These are phyloP conservation scores for Megalops atlanticus DNA, from an alignment of 2,113 vertebrate species.

Conservation along the genomic window DNA sequence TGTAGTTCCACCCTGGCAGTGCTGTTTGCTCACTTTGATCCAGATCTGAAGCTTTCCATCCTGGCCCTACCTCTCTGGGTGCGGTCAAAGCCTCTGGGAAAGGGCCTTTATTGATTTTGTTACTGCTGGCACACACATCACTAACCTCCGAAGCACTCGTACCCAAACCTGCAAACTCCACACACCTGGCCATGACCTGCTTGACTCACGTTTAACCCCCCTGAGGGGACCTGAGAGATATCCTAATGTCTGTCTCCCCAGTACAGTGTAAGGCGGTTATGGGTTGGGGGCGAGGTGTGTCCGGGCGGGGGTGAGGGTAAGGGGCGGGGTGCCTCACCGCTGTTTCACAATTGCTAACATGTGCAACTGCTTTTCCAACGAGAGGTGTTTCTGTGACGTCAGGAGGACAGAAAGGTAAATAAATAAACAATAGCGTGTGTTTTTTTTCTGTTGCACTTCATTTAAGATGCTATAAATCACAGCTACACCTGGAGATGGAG, in stretches of 20 bases:
- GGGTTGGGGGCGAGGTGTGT: background rate
- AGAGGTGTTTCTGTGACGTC: slow-evolving; percentile 32
- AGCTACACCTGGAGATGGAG: slow-evolving; percentile 62
- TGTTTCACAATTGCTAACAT: slow-evolving; percentile 26
- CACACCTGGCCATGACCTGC: background rate
- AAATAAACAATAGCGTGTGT: slow-evolving; percentile 66
- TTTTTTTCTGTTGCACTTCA: slow-evolving; percentile 69
- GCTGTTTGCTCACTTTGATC: background rate
- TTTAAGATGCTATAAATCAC: slow-evolving; percentile 74
- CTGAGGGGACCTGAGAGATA: background rate
- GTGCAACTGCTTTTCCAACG: slow-evolving; percentile 31
- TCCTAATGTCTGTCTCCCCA: background rate
- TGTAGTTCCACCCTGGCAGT: background rate
- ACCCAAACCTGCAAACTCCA: background rate
- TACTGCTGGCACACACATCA: background rate
- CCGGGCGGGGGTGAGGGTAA: background rate
- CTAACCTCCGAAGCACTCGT: too few species aligned
- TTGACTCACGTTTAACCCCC: background rate
- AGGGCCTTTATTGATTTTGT: background rate
- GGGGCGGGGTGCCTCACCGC: background rate
- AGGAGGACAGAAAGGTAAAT: slow-evolving; percentile 55
- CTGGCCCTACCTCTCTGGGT: background rate
- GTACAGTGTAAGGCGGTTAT: background rate
- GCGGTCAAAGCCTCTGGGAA: background rate
- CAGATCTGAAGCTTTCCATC: background rate